A percentile compares a stretch with the other conserved stretches of the same genome.
These are phyloP conservation scores for Scarus forsteni DNA, from an alignment of 2,797 vertebrate genomes.

Conservation along the genomic window DNA sequence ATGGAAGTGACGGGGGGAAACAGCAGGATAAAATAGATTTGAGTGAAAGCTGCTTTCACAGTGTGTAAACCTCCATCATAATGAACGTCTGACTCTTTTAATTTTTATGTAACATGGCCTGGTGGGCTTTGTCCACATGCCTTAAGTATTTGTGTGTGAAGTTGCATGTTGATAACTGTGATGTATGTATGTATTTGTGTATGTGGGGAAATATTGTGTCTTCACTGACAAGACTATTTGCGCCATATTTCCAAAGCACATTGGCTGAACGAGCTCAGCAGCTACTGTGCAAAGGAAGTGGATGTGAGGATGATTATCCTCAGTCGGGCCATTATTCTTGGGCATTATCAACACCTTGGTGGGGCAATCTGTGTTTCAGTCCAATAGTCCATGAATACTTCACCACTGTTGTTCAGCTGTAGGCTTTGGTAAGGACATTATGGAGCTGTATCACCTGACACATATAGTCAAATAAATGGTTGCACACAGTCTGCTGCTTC, in stretches of 20 bases:
- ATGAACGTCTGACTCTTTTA: slow-evolving; percentile 56
- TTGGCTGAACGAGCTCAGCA: slow-evolving; percentile 61
- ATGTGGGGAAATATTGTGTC: slow-evolving; percentile 20
- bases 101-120: slow-evolving; percentile 55
- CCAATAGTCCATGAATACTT: slow-evolving; percentile 60
- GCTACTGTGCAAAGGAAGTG: slow-evolving; percentile 48
- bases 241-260: slow-evolving; percentile 61
- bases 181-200: slow-evolving; percentile 35
- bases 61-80: slow-evolving; percentile 51
- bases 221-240: slow-evolving; percentile 66
- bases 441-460: slow-evolving; percentile 28
- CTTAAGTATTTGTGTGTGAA: slow-evolving; percentile 27
- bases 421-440: slow-evolving; percentile 24
- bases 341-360: slow-evolving; percentile 80
- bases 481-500: slow-evolving; percentile 15
- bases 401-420: slow-evolving; percentile 37
- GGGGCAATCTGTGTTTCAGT: slow-evolving; percentile 73
- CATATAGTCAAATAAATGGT: slow-evolving; percentile 19
- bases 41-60: slow-evolving; percentile 71
- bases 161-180: slow-evolving; percentile 19
- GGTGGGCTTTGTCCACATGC: slow-evolving; percentile 41
- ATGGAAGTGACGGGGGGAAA: slow-evolving; percentile 70
- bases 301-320: slow-evolving; percentile 72
- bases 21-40: slow-evolving; percentile 69
- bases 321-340: slow-evolving; percentile 79